A percentile compares a stretch with the other conserved stretches of the same genome.
These are phyloP conservation scores for Agrotis segetum DNA, from an alignment of 2,888 invertebrate genomes.

Conservation along the genomic window DNA sequence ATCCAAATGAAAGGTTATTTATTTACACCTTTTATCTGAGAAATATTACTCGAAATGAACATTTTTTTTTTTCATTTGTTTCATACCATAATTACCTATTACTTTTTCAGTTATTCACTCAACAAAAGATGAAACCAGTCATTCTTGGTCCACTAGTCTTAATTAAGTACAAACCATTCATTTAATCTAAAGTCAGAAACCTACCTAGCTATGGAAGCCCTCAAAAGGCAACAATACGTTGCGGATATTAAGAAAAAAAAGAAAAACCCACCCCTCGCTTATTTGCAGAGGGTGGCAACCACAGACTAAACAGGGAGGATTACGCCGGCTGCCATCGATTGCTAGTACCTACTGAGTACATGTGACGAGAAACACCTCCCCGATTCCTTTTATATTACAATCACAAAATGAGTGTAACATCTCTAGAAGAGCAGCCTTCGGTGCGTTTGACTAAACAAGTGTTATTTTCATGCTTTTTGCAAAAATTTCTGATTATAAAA, in stretches of 20 bases:
- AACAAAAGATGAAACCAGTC: background rate
- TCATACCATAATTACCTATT: background rate
- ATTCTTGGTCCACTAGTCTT: background rate
- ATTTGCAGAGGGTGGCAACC: constrained; percentile 62
- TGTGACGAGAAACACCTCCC: constrained; percentile 47
- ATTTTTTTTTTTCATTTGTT: background rate
- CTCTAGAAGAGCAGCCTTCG: constrained; percentile 64
- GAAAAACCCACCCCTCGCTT: constrained; percentile 44
- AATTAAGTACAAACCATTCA: background rate
- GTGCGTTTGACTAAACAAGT: constrained; percentile 62
- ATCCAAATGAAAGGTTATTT: no score
- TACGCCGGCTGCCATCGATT: constrained; percentile 64
- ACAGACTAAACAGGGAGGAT: constrained; percentile 63
- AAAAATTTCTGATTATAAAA: constrained; percentile 45
- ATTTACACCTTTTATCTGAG: background rate
- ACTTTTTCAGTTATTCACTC: background rate
- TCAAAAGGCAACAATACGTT: constrained; percentile 53
- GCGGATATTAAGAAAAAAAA: constrained; percentile 44
- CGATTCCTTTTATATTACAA: constrained; percentile 18
- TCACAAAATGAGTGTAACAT: constrained; percentile 64
- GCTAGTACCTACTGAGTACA: constrained; percentile 44
- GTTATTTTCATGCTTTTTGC: constrained; percentile 54
- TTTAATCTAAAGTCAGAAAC: background rate
- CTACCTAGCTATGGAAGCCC: constrained; percentile 24
- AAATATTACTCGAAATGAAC: background rate